These are phyloP conservation scores for Ophioninae sp. DNA, from an alignment of 2,888 invertebrate genomes.

Conservation along the genomic window DNA sequence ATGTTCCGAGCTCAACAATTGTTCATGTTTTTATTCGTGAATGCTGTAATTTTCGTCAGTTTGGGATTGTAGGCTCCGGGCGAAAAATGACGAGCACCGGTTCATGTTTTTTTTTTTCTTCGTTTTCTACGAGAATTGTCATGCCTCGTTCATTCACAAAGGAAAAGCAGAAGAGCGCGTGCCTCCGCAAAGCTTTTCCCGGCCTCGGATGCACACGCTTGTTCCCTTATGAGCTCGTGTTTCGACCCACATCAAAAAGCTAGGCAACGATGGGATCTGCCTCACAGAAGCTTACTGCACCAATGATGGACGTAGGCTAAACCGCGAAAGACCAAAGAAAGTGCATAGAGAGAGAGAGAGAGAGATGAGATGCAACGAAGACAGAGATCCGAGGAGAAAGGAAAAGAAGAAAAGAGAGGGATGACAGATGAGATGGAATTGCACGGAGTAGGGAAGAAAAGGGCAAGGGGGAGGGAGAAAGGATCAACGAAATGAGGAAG, in stretches of 20 bases:
- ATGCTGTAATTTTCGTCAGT: not conserved
- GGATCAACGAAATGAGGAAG: not conserved
- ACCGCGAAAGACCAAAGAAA: slow-evolving; percentile 26
- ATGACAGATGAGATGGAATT: not conserved
- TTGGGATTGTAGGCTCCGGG: not conserved
- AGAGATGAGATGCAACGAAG: not conserved
- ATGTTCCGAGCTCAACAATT: not conserved
- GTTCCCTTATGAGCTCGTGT: slow-evolving; percentile 45
- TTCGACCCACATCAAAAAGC: slow-evolving; percentile 49
- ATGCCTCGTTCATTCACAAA: slow-evolving; percentile 52
- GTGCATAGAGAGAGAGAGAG: not conserved
- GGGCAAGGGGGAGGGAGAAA: not conserved
- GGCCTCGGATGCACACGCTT: not conserved
- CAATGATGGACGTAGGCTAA: slow-evolving; percentile 22
- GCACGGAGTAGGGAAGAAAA: not conserved
- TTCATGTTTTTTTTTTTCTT: not conserved
- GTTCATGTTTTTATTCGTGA: not conserved
- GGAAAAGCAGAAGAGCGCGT: slow-evolving; percentile 9
- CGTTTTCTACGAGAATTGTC: slow-evolving; percentile 33
- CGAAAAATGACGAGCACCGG: not conserved
- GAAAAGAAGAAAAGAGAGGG: not conserved
- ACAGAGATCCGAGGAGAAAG: not conserved
- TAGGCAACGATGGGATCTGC: slow-evolving; percentile 23
- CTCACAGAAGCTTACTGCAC: slow-evolving; percentile 8
- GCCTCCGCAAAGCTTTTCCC: not conserved